These are phyloP conservation scores for Rhinichthys osculus DNA, from an alignment of 2,797 vertebrate genomes.

Conservation along the genomic window DNA sequence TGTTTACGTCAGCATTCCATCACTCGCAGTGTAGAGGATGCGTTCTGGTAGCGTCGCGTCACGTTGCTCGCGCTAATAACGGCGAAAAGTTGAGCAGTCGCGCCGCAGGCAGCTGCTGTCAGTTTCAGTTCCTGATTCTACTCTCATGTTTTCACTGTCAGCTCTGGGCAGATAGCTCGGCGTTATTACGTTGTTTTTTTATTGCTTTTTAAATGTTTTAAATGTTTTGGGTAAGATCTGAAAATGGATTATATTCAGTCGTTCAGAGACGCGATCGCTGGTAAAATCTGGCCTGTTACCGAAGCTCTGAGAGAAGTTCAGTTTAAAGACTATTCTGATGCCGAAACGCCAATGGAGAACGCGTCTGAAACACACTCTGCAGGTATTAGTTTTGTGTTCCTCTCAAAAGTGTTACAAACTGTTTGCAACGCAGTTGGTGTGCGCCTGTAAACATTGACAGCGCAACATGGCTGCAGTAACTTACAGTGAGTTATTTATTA, in stretches of 20 bases:
- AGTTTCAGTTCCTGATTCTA: slow-evolving; percentile 73
- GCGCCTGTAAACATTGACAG: not conserved
- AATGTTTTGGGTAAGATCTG: not conserved
- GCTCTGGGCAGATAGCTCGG: slow-evolving; percentile 17
- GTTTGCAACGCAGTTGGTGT: not conserved
- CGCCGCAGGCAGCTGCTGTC: slow-evolving; percentile 62
- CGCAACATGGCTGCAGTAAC: slow-evolving; percentile 14
- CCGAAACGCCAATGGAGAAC: slow-evolving; percentile 8
- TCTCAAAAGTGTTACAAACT: slow-evolving; percentile 1
- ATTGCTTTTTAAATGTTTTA: slow-evolving; percentile 2
- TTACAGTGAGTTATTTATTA: not conserved
- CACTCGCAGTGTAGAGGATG: not conserved
- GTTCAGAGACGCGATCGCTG: slow-evolving; percentile 74
- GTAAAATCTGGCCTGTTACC: slow-evolving; percentile 71
- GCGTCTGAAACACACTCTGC: not conserved
- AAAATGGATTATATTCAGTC: slow-evolving; percentile 78
- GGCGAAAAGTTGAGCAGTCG: slow-evolving; percentile 58
- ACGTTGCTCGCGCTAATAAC: slow-evolving; percentile 47
- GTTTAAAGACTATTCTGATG: slow-evolving; percentile 36
- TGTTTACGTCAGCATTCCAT: slow-evolving; percentile 26
- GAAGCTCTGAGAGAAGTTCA: slow-evolving; percentile 56
- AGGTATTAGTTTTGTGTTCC: slow-evolving; percentile 54
- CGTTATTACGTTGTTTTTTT: fast-evolving
- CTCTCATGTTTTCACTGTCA: not conserved
- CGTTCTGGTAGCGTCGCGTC: slow-evolving; percentile 31